phyloP scores from a whole-genome alignment of 2,888 invertebrate genomes.

The Clistopyga incitator region DNA sequence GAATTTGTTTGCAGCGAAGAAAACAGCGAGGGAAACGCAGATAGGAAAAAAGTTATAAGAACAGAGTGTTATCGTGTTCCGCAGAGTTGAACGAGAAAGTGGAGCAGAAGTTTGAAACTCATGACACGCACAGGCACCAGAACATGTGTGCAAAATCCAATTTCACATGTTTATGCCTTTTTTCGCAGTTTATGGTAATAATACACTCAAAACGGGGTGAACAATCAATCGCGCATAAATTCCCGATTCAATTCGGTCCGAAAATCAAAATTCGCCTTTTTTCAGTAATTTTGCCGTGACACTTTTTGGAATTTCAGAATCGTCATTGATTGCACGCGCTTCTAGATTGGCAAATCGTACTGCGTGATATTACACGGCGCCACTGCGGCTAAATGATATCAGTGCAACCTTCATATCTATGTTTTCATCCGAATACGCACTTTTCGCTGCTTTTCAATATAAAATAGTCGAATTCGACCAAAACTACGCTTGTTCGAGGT shows the following conservation, averaged over 20 bases:
- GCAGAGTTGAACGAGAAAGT: constrained; percentile 64
- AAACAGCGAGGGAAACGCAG: constrained; percentile 11
- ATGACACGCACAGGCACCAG: constrained; percentile 48
- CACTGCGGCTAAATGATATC: neutral
- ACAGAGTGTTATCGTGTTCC: constrained; percentile 60
- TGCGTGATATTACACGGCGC: neutral
- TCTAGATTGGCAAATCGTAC: neutral
- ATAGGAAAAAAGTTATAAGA: constrained; percentile 46
- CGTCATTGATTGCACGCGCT: neutral
- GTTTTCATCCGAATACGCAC: neutral
- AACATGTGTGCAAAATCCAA: constrained; percentile 27
- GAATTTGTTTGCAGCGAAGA: constrained; percentile 29
- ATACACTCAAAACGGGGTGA: neutral
- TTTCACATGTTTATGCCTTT: constrained; percentile 9
- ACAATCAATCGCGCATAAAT: neutral
- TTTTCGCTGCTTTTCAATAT: neutral
- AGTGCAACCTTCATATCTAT: neutral
- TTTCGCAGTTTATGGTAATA: neutral
- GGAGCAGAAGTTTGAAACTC: constrained; percentile 61
- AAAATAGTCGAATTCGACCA: neutral
- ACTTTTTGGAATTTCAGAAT: neutral
- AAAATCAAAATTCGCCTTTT: neutral
- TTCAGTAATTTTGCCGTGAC: neutral
- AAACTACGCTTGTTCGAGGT: neutral
- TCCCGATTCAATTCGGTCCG: neutral